phyloP scores from a whole-genome alignment of 1,140 invertebrate species.

The Drosophila willistoni region DNA sequence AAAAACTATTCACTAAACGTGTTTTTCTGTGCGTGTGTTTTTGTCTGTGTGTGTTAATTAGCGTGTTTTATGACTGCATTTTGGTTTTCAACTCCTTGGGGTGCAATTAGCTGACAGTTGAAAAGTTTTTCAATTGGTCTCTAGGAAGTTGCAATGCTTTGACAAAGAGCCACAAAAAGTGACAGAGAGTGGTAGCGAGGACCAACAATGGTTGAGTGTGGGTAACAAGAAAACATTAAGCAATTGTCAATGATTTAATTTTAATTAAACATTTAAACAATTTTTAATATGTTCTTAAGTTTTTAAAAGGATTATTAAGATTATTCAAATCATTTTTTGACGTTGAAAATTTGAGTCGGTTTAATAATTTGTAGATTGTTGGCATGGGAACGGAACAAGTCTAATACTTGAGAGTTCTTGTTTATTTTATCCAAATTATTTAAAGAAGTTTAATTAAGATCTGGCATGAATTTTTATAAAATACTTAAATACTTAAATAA shows the following conservation, averaged over 20 bases:
- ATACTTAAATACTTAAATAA: no score
- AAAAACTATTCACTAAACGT: conserved; percentile 33
- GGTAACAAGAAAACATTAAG: neutral
- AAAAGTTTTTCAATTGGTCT: conserved; percentile 68
- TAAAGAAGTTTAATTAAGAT: no score
- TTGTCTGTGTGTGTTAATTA: conserved; percentile 60
- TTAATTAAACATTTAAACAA: neutral
- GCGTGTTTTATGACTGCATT: conserved; percentile 72
- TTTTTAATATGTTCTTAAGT: no score
- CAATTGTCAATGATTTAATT: conserved; percentile 9
- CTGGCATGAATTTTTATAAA: no score
- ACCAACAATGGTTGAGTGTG: no score
- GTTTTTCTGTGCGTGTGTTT: conserved; percentile 16
- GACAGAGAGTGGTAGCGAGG: neutral
- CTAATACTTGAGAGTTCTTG: no score
- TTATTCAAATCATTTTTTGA: no score
- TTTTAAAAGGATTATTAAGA: neutral
- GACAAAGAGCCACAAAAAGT: neutral
- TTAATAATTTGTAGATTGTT: no score
- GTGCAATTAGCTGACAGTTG: conserved; percentile 67
- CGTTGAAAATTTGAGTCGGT: no score
- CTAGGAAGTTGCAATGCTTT: conserved; percentile 36
- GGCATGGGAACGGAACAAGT: no score
- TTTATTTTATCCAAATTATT: no score
- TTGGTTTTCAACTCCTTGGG: conserved; percentile 60